A percentile compares a stretch with the other conserved stretches of the same genome.
These are phyloP conservation scores for Rhingia rostrata DNA, from an alignment of 2,888 invertebrate species.

Conservation along the genomic window DNA sequence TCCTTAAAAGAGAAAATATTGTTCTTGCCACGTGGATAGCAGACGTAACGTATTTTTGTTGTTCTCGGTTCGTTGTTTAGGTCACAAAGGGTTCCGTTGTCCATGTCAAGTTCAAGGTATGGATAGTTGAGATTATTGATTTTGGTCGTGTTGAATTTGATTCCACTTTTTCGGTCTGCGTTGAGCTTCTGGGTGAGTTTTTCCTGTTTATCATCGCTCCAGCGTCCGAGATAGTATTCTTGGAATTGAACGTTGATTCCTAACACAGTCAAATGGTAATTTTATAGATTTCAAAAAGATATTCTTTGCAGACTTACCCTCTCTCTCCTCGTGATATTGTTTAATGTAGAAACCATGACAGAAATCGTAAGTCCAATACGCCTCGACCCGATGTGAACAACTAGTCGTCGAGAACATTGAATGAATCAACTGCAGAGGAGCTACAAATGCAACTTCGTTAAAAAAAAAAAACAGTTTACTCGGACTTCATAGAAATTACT, in stretches of 20 bases:
- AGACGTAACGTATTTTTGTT: constrained; percentile 93
- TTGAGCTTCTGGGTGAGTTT: constrained; percentile 84
- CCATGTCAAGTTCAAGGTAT: constrained; percentile 93
- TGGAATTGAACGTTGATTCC: constrained; percentile 91
- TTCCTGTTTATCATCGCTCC: constrained; percentile 87
- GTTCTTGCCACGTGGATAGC: constrained; percentile 93
- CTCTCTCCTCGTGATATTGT: constrained; percentile 98
- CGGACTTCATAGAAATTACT: constrained; percentile 32
- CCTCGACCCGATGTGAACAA: constrained; percentile 93
- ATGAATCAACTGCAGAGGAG: constrained; percentile 90
- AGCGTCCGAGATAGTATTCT: constrained; percentile 92
- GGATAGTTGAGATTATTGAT: constrained; percentile 95
- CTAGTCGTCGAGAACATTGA: constrained; percentile 90
- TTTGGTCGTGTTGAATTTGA: constrained; percentile 87
- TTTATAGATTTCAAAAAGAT: neutral
- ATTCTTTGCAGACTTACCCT: constrained; percentile 84
- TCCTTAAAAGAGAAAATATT: constrained; percentile 97
- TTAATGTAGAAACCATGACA: constrained; percentile 95
- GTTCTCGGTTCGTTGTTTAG: constrained; percentile 92
- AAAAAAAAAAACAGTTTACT: too few species aligned
- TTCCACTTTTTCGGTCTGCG: constrained; percentile 84
- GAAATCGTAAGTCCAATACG: constrained; percentile 98
- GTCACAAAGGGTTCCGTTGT: constrained; percentile 95
- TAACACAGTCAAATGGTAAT: constrained; percentile 73
- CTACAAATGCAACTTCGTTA: constrained; percentile 76